Conservation (phyloP, 2,797 vertebrate genomes). For the Tachyglossus aculeatus region DNA sequence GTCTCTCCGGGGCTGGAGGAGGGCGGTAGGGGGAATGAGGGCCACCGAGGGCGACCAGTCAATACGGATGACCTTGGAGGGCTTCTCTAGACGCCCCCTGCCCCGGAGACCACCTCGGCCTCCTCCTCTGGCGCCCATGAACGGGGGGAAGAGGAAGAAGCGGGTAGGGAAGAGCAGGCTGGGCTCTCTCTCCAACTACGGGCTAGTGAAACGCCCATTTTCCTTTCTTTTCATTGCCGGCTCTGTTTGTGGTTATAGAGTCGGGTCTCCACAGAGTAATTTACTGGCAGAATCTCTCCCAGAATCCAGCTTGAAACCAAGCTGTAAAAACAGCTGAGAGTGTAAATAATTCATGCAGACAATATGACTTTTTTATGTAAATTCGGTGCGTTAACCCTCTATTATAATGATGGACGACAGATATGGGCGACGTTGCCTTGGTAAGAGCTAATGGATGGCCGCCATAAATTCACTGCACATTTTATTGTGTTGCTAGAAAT, state of each 20-base stretch:
- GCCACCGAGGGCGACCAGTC: background rate
- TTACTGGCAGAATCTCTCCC: slow-evolving; percentile 94
- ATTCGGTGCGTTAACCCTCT: slow-evolving; percentile 99
- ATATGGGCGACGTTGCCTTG: slow-evolving; percentile 99
- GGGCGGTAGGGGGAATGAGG: background rate
- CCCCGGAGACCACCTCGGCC: background rate
- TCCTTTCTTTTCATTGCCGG: slow-evolving; percentile 69
- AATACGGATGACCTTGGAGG: background rate
- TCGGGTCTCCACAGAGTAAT: slow-evolving; percentile 89
- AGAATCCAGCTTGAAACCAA: slow-evolving; percentile 92
- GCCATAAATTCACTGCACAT: slow-evolving; percentile 99
- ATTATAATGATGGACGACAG: slow-evolving; percentile 99
- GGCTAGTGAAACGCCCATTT: slow-evolving; percentile 64
- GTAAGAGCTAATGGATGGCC: slow-evolving; percentile 99
- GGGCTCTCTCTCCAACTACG: slow-evolving; percentile 34
- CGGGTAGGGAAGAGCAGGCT: too few relatives aligned
- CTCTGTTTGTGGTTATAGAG: slow-evolving; percentile 71
- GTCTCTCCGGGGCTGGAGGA: background rate
- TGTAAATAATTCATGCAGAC: slow-evolving; percentile 99
- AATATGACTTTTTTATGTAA: slow-evolving; percentile 99
- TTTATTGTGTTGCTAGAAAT: slow-evolving; percentile 99
- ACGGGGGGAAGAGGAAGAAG: slow-evolving; percentile 19
- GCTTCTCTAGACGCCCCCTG: background rate
- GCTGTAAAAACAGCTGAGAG: slow-evolving; percentile 99
- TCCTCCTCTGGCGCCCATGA: background rate